Conservation (phyloP, 2,888 invertebrate genomes). For the Xestia sexstrigata region DNA sequence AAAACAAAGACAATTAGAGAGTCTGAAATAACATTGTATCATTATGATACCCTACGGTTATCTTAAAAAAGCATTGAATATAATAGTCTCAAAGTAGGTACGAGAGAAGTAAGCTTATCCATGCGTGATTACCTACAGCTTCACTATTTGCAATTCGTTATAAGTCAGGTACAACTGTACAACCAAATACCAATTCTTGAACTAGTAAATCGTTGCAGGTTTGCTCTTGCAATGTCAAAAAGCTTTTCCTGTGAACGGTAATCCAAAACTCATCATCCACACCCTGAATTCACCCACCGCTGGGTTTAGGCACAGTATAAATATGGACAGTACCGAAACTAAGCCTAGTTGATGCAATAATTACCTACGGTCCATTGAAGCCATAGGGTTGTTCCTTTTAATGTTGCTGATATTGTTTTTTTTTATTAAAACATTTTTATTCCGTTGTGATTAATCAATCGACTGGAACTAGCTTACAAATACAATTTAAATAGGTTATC, state of each 20-base stretch:
- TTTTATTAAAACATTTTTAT: too few relatives aligned
- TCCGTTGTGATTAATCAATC: too few relatives aligned
- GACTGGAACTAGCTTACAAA: too few relatives aligned
- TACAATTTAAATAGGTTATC: too few relatives aligned
- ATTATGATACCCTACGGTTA: constrained; percentile 35
- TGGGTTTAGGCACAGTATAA: not conserved
- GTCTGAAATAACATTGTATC: constrained; percentile 32
- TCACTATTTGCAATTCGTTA: constrained; percentile 12
- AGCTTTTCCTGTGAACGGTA: not conserved
- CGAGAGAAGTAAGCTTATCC: constrained; percentile 32
- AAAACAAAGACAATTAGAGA: not conserved
- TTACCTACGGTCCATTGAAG: too few relatives aligned
- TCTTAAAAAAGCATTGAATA: constrained; percentile 22
- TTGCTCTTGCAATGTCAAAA: not conserved
- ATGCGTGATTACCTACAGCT: constrained; percentile 5
- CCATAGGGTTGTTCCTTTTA: too few relatives aligned
- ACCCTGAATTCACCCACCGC: not conserved
- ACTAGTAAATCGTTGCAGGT: not conserved
- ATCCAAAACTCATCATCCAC: constrained; percentile 4
- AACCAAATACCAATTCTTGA: constrained; percentile 13
- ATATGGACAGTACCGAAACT: too few relatives aligned
- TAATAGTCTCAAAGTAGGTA: constrained; percentile 3
- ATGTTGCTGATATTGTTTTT: too few relatives aligned
- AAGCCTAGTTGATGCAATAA: too few relatives aligned
- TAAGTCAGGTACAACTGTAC: not conserved